Percentiles rank a stretch among this genome's conserved stretches.
phyloP scores from a whole-genome alignment of 2,113 vertebrate genomes.

The Suncus etruscus region DNA sequence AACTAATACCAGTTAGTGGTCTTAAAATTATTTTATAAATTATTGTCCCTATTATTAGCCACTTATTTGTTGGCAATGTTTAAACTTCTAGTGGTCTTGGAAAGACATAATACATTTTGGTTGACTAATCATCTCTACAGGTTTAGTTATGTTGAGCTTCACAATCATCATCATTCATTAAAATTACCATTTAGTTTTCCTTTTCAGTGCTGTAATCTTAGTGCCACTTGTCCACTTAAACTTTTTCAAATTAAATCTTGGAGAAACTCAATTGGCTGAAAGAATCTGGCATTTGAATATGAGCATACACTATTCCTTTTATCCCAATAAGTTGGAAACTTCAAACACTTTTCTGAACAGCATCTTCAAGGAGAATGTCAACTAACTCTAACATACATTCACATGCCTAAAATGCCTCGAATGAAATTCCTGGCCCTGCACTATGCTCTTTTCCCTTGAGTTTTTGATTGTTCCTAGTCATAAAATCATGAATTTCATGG shows the following conservation, averaged over 20 bases:
- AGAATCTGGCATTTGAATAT: not conserved
- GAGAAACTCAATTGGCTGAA: not conserved
- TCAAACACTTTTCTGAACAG: not conserved
- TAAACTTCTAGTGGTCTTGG: not conserved
- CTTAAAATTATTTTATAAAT: not conserved
- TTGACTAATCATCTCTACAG: not conserved
- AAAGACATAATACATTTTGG: not conserved
- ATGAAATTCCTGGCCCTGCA: not conserved
- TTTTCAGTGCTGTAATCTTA: not conserved
- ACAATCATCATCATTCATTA: not conserved
- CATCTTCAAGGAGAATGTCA: not conserved
- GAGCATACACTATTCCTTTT: not conserved
- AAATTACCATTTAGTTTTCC: not conserved
- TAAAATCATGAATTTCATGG: slow-evolving; percentile 3
- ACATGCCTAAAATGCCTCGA: not conserved
- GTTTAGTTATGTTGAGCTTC: slow-evolving; percentile 22
- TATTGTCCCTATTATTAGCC: not conserved
- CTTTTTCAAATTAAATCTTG: not conserved
- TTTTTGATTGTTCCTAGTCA: not conserved
- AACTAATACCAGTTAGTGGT: not conserved
- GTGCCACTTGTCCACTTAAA: not conserved
- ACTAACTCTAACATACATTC: too few species aligned
- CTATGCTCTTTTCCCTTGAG: not conserved
- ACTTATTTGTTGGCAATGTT: slow-evolving; percentile 15
- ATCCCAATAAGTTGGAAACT: not conserved